Evolutionary conservation across 2,888 invertebrate species (phyloP), one percentile per base, ranked within the genome.

Genomic region (Lithosia quadra): DNA sequence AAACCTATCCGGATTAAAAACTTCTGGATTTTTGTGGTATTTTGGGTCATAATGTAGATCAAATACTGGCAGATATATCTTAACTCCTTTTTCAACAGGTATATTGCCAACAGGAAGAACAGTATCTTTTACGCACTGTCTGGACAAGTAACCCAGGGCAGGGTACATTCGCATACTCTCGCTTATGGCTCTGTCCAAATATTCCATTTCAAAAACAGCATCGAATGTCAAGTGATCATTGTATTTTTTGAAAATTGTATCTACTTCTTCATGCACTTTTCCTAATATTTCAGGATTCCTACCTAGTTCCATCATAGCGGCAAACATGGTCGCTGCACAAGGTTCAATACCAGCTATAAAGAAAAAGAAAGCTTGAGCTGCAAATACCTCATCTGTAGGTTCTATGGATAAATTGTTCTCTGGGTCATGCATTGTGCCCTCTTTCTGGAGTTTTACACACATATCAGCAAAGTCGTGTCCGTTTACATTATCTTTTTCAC

Each of bases 1-100:
- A 77, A 91, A 92, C 63, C 94, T 85, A 3, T 94, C 91, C 2
- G 95, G 94, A 68, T 92, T 86, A 75, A 94, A 95, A 2, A 84
- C 85, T 62, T 92, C 87, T 0, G 95, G 95, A 18, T 95, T 84
- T 0, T 90, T 87, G 70, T 88, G 94, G 74, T 91, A 88, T 56
- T 91, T 84, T 0, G 91, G 88, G 71, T 95, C 95, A 55, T 89
- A 87, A 68, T 95, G 95, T 24, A 91, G 68, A 15, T 89, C 89
- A 56, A 77, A 90, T 36, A 92, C 74, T 0, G 94, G 89, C 1
- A 85, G 81, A 22, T 84, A 78, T 18, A 94, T 80, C 13, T 79
- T 84, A 0, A 89, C 86, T 0, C 90, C 92, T 49, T 88, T 88
- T 0, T 86, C 84, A 13, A 67, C 39, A 33, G 36, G 62, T 21